These are phyloP conservation scores for Caenorhabditis plicata DNA, from an alignment of 2,888 invertebrate species.

Conservation along the genomic window DNA sequence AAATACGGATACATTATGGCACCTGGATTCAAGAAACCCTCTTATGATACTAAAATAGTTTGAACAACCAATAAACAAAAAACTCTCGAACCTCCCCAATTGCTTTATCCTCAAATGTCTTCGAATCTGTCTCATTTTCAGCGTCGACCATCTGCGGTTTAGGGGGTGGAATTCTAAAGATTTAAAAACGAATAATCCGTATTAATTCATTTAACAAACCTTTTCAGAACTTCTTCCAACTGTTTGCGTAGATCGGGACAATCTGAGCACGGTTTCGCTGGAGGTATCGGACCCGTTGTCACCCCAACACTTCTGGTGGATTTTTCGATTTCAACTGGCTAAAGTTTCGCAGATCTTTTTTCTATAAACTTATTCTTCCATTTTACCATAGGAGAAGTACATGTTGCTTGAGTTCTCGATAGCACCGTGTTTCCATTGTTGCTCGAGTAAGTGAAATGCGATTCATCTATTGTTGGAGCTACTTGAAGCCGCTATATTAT, in stretches of 20 bases:
- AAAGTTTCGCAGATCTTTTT: not conserved
- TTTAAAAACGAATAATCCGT: not conserved
- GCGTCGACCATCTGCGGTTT: not conserved
- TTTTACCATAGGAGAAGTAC: conserved; percentile 28
- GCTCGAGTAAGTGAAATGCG: conserved; percentile 37
- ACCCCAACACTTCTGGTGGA: conserved; percentile 28
- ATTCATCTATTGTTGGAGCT: conserved; percentile 29
- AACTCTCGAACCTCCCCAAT: too few relatives aligned
- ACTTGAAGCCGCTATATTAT: conserved; percentile 25
- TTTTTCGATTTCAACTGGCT: conserved; percentile 1
- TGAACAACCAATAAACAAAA: too few relatives aligned
- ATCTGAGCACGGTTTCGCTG: conserved; percentile 48
- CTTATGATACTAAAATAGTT: too few relatives aligned
- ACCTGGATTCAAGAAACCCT: too few relatives aligned
- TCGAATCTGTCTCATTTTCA: not conserved
- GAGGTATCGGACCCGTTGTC: conserved; percentile 48
- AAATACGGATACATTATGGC: too few relatives aligned
- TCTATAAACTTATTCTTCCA: not conserved
- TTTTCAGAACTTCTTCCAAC: conserved; percentile 8
- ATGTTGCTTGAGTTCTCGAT: conserved; percentile 32
- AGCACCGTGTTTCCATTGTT: conserved; percentile 37
- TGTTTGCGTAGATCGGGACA: conserved; percentile 35
- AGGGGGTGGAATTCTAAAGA: not conserved
- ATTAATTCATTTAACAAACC: conserved; percentile 14
- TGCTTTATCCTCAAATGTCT: not conserved